Evolutionary conservation across 2,888 invertebrate genomes (phyloP).

Genomic region (Drosophila demipolita): DNA sequence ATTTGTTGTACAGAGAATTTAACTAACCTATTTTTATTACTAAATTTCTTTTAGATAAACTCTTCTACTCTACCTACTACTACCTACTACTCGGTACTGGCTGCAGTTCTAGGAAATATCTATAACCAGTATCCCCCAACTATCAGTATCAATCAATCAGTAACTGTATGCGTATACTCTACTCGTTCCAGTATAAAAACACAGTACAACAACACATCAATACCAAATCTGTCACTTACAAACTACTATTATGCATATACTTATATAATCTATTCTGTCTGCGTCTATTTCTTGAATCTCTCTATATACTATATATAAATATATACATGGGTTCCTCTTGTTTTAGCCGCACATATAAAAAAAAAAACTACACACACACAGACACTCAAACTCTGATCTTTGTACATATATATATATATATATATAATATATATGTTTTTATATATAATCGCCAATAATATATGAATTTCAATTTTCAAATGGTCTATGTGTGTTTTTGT

Average conservation of each 20-base stretch:
- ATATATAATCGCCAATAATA: slow-evolving; percentile 20
- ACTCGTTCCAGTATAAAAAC: slow-evolving; percentile 24
- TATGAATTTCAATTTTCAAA: slow-evolving; percentile 36
- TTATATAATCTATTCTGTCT: slow-evolving; percentile 38
- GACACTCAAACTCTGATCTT: not conserved
- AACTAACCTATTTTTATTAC: slow-evolving; percentile 84
- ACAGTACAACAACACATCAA: slow-evolving; percentile 33
- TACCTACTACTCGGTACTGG: slow-evolving; percentile 70
- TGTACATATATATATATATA: not conserved
- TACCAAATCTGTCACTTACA: slow-evolving; percentile 42
- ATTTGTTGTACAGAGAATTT: slow-evolving; percentile 72
- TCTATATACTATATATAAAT: slow-evolving; percentile 17
- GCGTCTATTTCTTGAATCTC: slow-evolving; percentile 37
- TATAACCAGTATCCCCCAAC: slow-evolving; percentile 46
- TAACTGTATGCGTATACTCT: slow-evolving; percentile 37
- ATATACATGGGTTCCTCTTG: slow-evolving; percentile 48
- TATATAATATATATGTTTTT: not conserved
- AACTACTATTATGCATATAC: slow-evolving; percentile 23
- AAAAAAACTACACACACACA: slow-evolving; percentile 12
- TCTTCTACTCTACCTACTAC: slow-evolving; percentile 72
- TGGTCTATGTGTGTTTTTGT: slow-evolving; percentile 31
- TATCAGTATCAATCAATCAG: slow-evolving; percentile 62
- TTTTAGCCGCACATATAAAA: slow-evolving; percentile 33
- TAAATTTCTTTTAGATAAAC: slow-evolving; percentile 84
- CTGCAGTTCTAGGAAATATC: slow-evolving; percentile 61